Percentiles rank a stretch among this genome's conserved stretches.
Evolutionary conservation across 2,888 invertebrate species (phyloP).

Genomic region (Branchipolynoe longqiensis): DNA sequence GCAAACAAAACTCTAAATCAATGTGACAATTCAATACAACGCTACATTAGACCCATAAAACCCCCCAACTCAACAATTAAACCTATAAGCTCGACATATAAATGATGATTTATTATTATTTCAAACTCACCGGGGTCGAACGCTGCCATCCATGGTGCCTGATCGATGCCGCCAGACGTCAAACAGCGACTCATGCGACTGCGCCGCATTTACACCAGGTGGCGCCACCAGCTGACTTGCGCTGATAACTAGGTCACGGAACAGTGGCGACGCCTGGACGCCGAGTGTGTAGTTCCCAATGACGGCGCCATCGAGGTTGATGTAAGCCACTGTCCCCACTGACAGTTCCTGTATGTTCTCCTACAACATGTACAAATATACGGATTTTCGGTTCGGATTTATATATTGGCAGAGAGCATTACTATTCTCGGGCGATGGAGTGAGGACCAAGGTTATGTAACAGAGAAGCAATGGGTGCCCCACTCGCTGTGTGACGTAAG

Average conservation of each 20-base stretch:
- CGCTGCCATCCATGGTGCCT: slow-evolving; percentile 42
- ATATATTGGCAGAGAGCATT: too few species aligned
- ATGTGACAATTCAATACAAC: too few species aligned
- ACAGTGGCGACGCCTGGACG: slow-evolving; percentile 65
- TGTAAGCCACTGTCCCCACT: slow-evolving; percentile 64
- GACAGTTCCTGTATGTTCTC: slow-evolving; percentile 72
- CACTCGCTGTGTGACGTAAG: too few species aligned
- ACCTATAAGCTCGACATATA: too few species aligned
- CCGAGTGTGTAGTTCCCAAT: slow-evolving; percentile 66
- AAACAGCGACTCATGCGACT: slow-evolving; percentile 51
- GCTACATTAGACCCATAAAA: too few species aligned
- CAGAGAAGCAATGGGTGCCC: too few species aligned
- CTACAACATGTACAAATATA: too few species aligned
- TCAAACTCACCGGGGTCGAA: neutral
- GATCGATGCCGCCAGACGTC: slow-evolving; percentile 59
- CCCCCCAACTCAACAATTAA: too few species aligned
- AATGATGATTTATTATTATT: neutral
- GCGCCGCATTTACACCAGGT: neutral
- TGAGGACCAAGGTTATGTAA: too few species aligned
- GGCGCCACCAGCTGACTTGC: slow-evolving; percentile 58
- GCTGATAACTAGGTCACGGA: slow-evolving; percentile 63
- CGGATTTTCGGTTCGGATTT: too few species aligned
- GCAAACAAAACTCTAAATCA: too few species aligned
- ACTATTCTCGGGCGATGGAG: too few species aligned
- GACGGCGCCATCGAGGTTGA: slow-evolving; percentile 69